Conservation (phyloP, 1,140 invertebrate genomes). For the Neodiprion pinetum region DNA sequence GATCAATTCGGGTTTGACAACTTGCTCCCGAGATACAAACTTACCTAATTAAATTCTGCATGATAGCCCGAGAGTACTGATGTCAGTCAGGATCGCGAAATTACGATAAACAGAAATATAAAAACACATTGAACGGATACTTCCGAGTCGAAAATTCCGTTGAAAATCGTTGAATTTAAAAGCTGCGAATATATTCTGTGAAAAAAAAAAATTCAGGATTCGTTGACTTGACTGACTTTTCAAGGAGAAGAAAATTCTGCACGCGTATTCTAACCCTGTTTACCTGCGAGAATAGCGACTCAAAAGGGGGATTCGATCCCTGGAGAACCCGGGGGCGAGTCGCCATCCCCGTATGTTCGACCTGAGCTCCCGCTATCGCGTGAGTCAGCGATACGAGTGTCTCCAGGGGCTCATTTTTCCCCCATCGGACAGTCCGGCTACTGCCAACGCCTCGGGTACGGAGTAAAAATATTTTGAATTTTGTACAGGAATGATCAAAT, state of each 20-base stretch:
- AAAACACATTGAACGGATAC: no score
- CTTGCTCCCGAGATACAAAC: no score
- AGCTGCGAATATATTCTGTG: no score
- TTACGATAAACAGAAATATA: no score
- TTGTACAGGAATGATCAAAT: conserved; percentile 12
- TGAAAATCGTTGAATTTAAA: no score
- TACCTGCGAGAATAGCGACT: conserved; percentile 6
- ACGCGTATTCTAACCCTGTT: background rate
- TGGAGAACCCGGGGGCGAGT: background rate
- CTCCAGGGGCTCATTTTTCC: conserved; percentile 49
- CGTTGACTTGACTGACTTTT: background rate
- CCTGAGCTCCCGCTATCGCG: conserved; percentile 34
- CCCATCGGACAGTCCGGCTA: conserved; percentile 32
- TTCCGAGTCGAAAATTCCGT: no score
- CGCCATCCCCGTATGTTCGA: background rate
- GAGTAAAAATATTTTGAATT: conserved; percentile 32
- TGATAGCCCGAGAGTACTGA: no score
- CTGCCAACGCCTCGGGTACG: conserved; percentile 37
- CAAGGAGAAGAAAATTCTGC: background rate
- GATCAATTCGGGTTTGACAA: no score
- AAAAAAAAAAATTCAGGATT: no score
- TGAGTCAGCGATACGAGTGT: conserved; percentile 52
- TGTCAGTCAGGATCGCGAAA: no score
- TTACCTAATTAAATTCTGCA: no score
- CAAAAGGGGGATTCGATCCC: background rate